Base-by-base conservation (phyloP, 2,888 invertebrate genomes). In the Sepiola atlantica region DNA sequence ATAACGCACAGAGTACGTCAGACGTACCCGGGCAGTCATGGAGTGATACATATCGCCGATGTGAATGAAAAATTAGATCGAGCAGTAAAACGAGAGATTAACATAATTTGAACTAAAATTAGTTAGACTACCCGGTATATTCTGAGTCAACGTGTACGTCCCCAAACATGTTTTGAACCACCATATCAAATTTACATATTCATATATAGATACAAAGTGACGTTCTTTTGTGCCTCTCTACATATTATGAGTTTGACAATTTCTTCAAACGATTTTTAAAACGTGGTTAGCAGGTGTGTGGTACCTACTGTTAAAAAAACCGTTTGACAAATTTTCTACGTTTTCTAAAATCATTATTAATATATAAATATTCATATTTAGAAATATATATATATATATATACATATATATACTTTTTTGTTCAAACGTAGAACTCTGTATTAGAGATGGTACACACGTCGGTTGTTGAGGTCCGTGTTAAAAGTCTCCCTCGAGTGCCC, bases 401-500 rank as follows among this genome's bases (percentile, higher is more conserved):
- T 77, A 77, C n/a, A 77, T 77, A 77, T 77, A n/a, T 14, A 57
- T 57, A 57, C 20, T 57, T 57, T 57, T 57, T 77, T 77, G n/a
- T 55, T 93, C 93, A 93, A 61, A 93, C 93, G 57, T 93, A 93
- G 93, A 93, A 93, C 93, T 93, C 93, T 35, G 93, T 57, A 55
- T 93, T 93, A 35, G 93, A 93, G 57, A 93, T 55, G 32, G 93
- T 93, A 61, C 93, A 93, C 57, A 93, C 61, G 32, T 93, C 93
- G n/a, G 93, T 55, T 55, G 93, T 93, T 35, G 93, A 93, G 35
- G 57, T 35, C 57, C 93, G 32, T 35, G 57, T 61, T 35, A 93
- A 55, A 61, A 93, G 93, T 55, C 93, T 55, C n/a, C 92, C 55
- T 24, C 93, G 28, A 6, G 93, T 93, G 3, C 92, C 55, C 45